phyloP scores from a whole-genome alignment of 35 echinoderm and acorn worm genomes.

The Anneissia japonica region DNA sequence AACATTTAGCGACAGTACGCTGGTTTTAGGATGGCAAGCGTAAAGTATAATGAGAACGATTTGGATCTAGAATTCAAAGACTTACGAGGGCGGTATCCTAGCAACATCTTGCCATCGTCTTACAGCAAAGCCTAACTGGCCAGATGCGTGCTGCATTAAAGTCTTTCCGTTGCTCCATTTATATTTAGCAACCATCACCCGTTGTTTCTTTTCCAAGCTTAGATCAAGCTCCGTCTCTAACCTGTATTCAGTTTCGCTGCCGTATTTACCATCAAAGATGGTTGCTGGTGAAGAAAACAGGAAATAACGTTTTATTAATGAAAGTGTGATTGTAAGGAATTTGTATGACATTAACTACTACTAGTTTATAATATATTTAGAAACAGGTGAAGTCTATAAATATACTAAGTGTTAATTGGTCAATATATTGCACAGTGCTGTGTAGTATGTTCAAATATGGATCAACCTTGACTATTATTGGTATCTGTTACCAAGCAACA shows the following conservation, averaged over 20 bases:
- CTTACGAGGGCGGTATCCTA: slow-evolving; percentile 53
- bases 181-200: slow-evolving; percentile 75
- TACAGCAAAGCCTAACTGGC: slow-evolving; percentile 76
- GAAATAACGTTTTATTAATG: not conserved
- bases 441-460: not conserved
- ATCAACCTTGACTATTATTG: not conserved
- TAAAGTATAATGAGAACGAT: too few relatives aligned
- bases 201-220: slow-evolving; percentile 68
- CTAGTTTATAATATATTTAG: too few relatives aligned
- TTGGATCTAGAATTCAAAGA: too few relatives aligned
- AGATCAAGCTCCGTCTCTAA: slow-evolving; percentile 81
- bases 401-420: too few relatives aligned
- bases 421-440: too few relatives aligned
- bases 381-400: too few relatives aligned
- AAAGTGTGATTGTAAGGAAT: too few relatives aligned
- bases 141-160: slow-evolving; percentile 66
- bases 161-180: slow-evolving; percentile 81
- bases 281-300: slow-evolving; percentile 37
- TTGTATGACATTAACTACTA: too few relatives aligned
- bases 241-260: slow-evolving; percentile 81
- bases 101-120: slow-evolving; percentile 70
- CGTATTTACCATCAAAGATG: slow-evolving; percentile 96
- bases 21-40: too few relatives aligned
- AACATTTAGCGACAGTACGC: too few relatives aligned
- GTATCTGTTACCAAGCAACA: not conserved